phyloP scores from a whole-genome alignment of 2,888 invertebrate genomes.

The Smittia sp. region DNA sequence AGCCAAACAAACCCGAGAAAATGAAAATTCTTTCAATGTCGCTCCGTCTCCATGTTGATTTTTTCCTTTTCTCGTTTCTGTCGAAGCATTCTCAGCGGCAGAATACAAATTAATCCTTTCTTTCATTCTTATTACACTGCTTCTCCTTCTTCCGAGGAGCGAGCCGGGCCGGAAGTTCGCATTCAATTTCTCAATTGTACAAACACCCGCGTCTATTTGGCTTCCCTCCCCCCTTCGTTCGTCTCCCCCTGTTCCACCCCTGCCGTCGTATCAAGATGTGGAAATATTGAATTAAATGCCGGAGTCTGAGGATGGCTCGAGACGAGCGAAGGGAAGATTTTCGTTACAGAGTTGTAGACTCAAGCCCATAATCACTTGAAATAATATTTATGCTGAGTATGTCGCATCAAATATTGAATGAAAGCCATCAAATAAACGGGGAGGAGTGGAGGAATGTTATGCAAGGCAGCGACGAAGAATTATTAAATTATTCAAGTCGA shows the following conservation, averaged over 20 bases:
- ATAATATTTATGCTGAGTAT: constrained; percentile 6
- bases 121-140: not conserved
- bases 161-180: not conserved
- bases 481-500: not conserved
- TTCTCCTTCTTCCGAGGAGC: not conserved
- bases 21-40: not conserved
- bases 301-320: too few relatives aligned
- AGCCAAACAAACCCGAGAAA: too few relatives aligned
- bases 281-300: not conserved
- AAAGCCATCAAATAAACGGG: not conserved
- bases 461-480: not conserved
- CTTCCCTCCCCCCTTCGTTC: not conserved
- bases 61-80: not conserved
- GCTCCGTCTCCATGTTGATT: not conserved
- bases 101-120: constrained; percentile 11
- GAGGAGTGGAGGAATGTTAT: not conserved
- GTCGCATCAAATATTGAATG: not conserved
- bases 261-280: not conserved
- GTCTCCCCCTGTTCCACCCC: too few relatives aligned
- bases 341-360: not conserved
- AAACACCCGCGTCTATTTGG: not conserved
- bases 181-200: not conserved
- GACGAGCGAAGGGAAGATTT: too few relatives aligned
- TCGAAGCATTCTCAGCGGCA: not conserved
- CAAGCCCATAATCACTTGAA: not conserved